Evolutionary conservation across 2,797 vertebrate genomes (phyloP), one percentile per base, ranked within the genome.

Genomic region (Hippocampus kuda): DNA sequence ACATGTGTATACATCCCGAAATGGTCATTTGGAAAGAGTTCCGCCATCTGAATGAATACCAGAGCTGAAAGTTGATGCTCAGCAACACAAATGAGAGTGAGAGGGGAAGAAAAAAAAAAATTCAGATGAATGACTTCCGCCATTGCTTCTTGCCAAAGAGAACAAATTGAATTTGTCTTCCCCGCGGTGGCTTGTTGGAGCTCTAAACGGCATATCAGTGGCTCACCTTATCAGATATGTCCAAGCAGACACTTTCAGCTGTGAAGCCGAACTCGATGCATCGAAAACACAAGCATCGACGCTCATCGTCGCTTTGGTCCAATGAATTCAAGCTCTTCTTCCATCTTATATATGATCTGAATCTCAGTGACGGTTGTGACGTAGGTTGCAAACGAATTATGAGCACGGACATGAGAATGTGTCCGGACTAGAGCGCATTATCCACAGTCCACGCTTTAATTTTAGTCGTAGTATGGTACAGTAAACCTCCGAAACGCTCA

Each of bases 161-260:
- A 86, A 89, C 90, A 90, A 92, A 92, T 92, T 89, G 86, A 91
- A 92, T 91, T 89, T 88, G 89, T 90, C 89, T 88, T 89, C 87
- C 88, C 85, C 70, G 18, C 57, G 82, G 82, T 87, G 85, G 86
- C 86, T 87, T 86, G 86, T 85, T 87, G 87, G 78, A 83, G 87
- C 86, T 85, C 85, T 88, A 90, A 89, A 90, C 87, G 87, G 86
- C 83, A 71, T 87, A 90, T 91, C 90, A 92, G 86, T 79, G 81
- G 76, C 79, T 87, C 88, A 81, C 88, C 90, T 91, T 90, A 90
- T 91, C 89, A 91, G 87, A 88, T 75, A 83, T 89, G 88, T 90
- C 90, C 89, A 79, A 83, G 83, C 71, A 86, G 87, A 89, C 88
- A 82, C 86, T 84, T 87, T 89, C 79, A 85, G 84, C 80, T 73